Evolutionary conservation across 2,888 invertebrate genomes (phyloP).

Genomic region (Nemoura dubitans): DNA sequence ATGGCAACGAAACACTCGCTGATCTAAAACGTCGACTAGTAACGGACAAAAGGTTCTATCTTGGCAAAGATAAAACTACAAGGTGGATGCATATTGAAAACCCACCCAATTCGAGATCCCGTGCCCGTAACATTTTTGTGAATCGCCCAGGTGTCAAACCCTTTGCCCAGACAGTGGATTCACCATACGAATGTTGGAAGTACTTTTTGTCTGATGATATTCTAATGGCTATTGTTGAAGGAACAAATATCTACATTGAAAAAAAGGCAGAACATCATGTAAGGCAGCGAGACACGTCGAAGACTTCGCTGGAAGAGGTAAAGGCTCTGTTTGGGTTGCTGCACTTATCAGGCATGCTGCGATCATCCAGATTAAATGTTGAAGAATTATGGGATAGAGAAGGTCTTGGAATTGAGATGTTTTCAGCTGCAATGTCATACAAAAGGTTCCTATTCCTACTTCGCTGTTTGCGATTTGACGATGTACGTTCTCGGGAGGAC

Average conservation of each 20-base stretch:
- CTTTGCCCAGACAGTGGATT: no score
- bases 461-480: conserved; percentile 8
- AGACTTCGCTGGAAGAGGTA: neutral
- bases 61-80: no score
- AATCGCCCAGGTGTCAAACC: no score
- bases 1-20: no score
- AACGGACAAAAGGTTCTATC: no score
- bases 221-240: no score
- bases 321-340: conserved; percentile 8
- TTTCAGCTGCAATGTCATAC: conserved; percentile 21
- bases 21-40: no score
- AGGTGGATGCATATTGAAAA: no score
- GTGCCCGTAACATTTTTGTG: no score
- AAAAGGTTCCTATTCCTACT: neutral
- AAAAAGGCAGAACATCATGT: neutral
- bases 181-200: no score
- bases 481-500: neutral
- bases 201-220: no score
- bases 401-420: conserved; percentile 17
- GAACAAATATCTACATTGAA: neutral
- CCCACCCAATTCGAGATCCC: no score
- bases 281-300: neutral
- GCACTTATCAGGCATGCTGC: conserved; percentile 9
- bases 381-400: conserved; percentile 1
- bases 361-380: conserved; percentile 14